These are phyloP conservation scores for Chinchilla lanigera DNA, from an alignment of 2,113 vertebrate species.

Conservation along the genomic window DNA sequence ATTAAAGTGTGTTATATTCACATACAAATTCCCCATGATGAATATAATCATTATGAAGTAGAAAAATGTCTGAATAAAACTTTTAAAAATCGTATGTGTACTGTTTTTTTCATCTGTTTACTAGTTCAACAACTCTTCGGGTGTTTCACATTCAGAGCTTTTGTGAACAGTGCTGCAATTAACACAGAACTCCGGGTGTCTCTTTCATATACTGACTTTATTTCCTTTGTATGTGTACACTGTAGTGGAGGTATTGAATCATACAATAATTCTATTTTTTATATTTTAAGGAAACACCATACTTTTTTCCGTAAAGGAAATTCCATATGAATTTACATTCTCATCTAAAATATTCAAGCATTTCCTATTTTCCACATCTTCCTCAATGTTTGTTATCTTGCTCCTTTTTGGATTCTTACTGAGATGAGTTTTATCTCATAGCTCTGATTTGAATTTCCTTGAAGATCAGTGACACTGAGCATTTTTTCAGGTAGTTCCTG, in stretches of 20 bases:
- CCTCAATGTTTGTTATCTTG: not conserved
- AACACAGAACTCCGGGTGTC: not conserved
- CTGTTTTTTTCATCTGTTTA: not conserved
- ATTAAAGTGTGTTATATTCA: not conserved
- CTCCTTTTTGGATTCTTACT: not conserved
- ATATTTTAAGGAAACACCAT: not conserved
- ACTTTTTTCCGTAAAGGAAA: not conserved
- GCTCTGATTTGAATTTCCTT: not conserved
- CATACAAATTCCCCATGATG: not conserved
- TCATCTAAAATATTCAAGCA: fast-evolving
- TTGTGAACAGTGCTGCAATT: not conserved
- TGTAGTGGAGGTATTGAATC: not conserved
- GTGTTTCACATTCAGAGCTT: not conserved
- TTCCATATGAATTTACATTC: not conserved
- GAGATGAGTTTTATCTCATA: no score
- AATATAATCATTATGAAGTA: not conserved
- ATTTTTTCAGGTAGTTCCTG: not conserved
- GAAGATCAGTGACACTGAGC: not conserved
- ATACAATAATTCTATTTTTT: not conserved
- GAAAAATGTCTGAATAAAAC: not conserved
- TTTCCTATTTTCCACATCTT: not conserved
- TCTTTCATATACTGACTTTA: not conserved
- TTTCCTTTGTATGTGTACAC: not conserved
- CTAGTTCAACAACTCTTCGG: no score
- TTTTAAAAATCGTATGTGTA: not conserved